A percentile compares a stretch with the other conserved stretches of the same genome.
Evolutionary conservation across 2,113 vertebrate genomes (phyloP).

Genomic region (Myotis lucifugus): DNA sequence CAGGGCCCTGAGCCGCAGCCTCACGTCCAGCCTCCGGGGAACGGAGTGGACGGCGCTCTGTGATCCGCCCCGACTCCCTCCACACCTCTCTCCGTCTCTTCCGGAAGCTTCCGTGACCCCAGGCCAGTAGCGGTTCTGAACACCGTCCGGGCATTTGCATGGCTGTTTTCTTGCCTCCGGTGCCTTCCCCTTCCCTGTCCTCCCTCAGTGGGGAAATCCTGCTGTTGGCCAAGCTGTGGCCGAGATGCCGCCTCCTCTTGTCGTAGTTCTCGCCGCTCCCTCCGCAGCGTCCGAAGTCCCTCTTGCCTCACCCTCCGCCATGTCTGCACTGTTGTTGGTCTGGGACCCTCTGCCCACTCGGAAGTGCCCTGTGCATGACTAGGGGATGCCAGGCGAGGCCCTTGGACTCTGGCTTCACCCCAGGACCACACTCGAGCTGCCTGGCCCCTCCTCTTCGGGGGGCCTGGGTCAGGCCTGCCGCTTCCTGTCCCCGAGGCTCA

Average conservation of each 20-base stretch:
- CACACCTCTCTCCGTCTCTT: not conserved
- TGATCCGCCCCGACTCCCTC: no score
- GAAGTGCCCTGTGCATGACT: not conserved
- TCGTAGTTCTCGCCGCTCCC: not conserved
- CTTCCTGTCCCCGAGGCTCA: not conserved
- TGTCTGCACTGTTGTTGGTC: fast-evolving
- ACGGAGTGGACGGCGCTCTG: not conserved
- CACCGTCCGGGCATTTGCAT: fast-evolving
- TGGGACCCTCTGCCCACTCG: not conserved
- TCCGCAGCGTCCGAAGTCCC: not conserved
- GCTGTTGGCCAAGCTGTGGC: not conserved
- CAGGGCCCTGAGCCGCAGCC: not conserved
- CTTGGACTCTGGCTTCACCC: not conserved
- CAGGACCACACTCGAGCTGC: fast-evolving
- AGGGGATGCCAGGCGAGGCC: not conserved
- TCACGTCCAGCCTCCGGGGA: not conserved
- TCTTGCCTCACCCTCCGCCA: fast-evolving
- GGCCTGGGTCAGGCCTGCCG: not conserved
- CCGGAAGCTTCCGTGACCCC: not conserved
- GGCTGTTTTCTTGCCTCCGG: not conserved
- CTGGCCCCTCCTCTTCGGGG: not conserved
- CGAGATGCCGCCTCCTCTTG: fast-evolving
- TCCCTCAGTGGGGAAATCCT: not conserved
- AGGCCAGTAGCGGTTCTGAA: not conserved
- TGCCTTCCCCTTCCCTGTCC: not conserved